Base-by-base conservation (phyloP, 2,888 invertebrate genomes). In the Sceliomorpha sp. region DNA sequence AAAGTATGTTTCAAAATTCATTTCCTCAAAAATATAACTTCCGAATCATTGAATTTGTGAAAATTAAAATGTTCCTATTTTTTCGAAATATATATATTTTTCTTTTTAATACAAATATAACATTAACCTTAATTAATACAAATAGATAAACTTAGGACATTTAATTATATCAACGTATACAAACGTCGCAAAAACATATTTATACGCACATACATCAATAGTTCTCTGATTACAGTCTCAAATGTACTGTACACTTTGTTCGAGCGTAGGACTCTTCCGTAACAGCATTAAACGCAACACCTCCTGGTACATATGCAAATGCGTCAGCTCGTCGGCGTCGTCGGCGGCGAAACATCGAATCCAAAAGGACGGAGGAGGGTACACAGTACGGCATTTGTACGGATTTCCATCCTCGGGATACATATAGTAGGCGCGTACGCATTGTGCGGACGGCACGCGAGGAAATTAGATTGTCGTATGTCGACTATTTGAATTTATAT, bases 401-500 rank as follows among this genome's bases (percentile, higher is more conserved):
- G 58, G 31, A 48, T 48, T 48, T 58, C 39, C 32, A 40, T 40
- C 40, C 32, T 15, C 48, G 15, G 48, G 4, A 9, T 10, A 31
- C 31, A 10, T 9, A 10, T 10, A n/a, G 40, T 32, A 8, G 5
- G 12, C 32, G 13, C 24, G 32, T 50, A 37, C 29, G 12, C 8
- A 39, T 9, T 10, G n/a, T 10, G n/a, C n/a, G 29, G 8, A 29
- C 10, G 29, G 29, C 14, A 29, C 27, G 27, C 40, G 27, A 14
- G 29, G 32, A 53, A 53, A 53, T 53, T 53, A 56, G 37, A 56
- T 56, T 37, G 55, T 12, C 36, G 55, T 12, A 12, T 37, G 36
- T 24, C 17, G 17, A 26, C 45, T 45, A 34, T 56, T 56, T 56
- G 55, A 56, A 56, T 45, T 44, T 56, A 45, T 56, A 56, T 56